Conservation (phyloP, 2,113 vertebrate species). For the Tragelaphus imberbis region DNA sequence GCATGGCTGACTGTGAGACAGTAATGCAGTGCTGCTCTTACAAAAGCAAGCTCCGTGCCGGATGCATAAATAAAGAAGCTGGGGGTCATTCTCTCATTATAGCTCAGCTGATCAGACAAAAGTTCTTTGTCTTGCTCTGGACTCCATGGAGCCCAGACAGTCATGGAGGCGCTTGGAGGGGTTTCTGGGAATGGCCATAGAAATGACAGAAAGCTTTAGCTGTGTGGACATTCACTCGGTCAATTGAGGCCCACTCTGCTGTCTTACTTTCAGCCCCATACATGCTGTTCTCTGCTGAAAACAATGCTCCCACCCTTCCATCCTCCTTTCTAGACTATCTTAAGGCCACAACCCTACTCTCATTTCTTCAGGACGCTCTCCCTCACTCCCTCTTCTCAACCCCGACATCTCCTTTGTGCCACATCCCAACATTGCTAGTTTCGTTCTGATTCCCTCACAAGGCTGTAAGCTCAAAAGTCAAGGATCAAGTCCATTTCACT, state of each 20-base stretch:
- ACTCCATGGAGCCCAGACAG: not conserved
- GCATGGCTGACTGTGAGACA: not conserved
- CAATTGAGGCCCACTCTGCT: fast-evolving
- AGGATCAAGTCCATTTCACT: not conserved
- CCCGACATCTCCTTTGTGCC: not conserved
- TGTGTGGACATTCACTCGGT: not conserved
- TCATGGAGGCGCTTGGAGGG: not conserved
- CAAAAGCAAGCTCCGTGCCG: not conserved
- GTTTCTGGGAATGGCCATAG: not conserved
- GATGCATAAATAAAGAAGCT: not conserved
- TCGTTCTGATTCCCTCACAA: not conserved
- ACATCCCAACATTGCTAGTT: not conserved
- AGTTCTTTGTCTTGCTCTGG: constrained; percentile 31
- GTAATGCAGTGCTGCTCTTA: not conserved
- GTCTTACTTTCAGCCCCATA: no score
- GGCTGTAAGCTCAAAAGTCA: not conserved
- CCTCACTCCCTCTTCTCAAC: not conserved
- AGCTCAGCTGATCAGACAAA: constrained; percentile 28
- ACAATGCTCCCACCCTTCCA: not conserved
- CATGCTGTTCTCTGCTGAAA: not conserved
- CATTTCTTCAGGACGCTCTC: not conserved
- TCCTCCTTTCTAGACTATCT: not conserved
- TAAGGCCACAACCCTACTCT: not conserved
- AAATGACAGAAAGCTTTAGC: not conserved
- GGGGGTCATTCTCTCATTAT: not conserved